Evolutionary conservation across 2,113 vertebrate species (phyloP), one percentile per base, ranked within the genome.

Genomic region (Taurulus bubalis): DNA sequence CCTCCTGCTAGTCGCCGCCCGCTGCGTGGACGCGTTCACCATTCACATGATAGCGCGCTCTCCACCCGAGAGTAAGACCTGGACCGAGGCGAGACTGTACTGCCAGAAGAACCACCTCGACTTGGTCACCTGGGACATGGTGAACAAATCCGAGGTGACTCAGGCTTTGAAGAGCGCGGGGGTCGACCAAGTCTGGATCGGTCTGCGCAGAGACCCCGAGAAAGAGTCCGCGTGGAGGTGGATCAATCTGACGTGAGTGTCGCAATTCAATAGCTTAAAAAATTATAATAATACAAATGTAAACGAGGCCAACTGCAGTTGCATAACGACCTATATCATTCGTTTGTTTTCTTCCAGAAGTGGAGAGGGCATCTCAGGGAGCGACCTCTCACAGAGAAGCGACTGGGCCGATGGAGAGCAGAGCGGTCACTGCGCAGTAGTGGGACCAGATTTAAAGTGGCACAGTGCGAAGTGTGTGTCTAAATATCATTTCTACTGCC

Each of bases 1-100:
- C 26, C 4, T 78, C 32, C 1, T 89, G 12, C 6, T 87, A 0
- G 45, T 38, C 0, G 8, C 38, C 40, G 58, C 59, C 62, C 16
- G 76, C 51, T 66, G 22, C 34, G 53, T 68, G 12, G 28, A 79
- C 20, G 55, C 74, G 22, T 4, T 3, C 0, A 20, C 1, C 42
- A 20, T 26, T n/a, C 0, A 1, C 1, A 2, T 0, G 0, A 0
- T 0, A 0, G 0, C 8, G 6, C 11, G 6, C 38, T n/a, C 0
- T 6, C 1, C 11, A n/a, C 0, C 0, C 4, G 0, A 2, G 2
- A 28, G 2, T 2, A 32, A 20, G 36, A 82, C 0, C 24, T 91
- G 86, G 87, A 18, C 3, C 5, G 4, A 79, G 0, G 89, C 82
- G 0, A 79, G 73, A 38, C 1, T 4, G 9, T 1, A 3, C 59